These are phyloP conservation scores for Pristionchus arcanus DNA, from an alignment of 2,888 invertebrate genomes.

Conservation along the genomic window DNA sequence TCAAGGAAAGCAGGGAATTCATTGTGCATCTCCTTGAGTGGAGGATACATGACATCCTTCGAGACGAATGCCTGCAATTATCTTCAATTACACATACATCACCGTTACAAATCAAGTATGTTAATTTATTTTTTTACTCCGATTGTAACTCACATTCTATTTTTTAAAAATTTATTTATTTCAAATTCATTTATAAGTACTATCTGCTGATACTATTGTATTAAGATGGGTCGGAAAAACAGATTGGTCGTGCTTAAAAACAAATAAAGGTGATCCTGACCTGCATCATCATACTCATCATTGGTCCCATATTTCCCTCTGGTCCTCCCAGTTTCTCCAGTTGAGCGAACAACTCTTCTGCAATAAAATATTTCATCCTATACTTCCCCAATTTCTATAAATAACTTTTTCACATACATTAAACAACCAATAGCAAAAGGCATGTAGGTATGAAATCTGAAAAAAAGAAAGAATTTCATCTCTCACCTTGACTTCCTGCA, in stretches of 20 bases:
- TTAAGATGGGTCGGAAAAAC: too few relatives aligned
- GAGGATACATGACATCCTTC: conserved; percentile 75
- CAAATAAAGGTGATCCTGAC: conserved; percentile 50
- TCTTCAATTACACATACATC: too few relatives aligned
- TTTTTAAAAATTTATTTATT: too few relatives aligned
- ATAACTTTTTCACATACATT: not conserved
- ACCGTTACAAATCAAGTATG: too few relatives aligned
- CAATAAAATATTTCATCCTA: not conserved
- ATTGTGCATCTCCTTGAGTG: conserved; percentile 71
- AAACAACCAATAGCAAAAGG: not conserved
- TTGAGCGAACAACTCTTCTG: conserved; percentile 56
- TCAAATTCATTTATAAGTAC: too few relatives aligned
- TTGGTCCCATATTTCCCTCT: conserved; percentile 71
- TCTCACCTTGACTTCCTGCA: conserved; percentile 23
- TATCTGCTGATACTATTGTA: too few relatives aligned
- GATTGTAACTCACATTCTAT: too few relatives aligned
- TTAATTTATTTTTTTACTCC: too few relatives aligned
- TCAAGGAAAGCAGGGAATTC: conserved; percentile 72
- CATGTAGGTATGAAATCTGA: not conserved
- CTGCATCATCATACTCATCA: conserved; percentile 75
- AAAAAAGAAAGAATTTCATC: not conserved
- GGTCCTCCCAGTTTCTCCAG: conserved; percentile 67
- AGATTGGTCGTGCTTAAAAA: too few relatives aligned
- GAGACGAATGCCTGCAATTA: conserved; percentile 67
- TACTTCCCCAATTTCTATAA: not conserved